A percentile compares a stretch with the other conserved stretches of the same genome.
Evolutionary conservation across 2,113 vertebrate genomes (phyloP).

Genomic region (Bambusicola thoracicus): DNA sequence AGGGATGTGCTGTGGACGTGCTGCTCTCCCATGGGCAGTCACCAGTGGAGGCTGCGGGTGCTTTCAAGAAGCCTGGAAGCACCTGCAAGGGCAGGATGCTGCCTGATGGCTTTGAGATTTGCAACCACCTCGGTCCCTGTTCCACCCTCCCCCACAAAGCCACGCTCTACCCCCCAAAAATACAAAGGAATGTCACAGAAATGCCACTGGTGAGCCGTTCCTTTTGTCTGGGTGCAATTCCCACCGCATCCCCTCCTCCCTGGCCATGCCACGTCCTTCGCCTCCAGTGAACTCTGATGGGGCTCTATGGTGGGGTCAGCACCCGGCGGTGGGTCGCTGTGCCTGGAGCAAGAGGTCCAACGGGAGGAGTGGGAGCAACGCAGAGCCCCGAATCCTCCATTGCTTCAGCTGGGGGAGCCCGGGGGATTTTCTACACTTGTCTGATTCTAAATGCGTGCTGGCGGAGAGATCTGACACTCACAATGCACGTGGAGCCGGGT

Average conservation of each 20-base stretch:
- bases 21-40: not conserved
- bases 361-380: not conserved
- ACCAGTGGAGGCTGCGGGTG: rapidly evolving
- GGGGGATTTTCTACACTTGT: slow-evolving; percentile 77
- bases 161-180: not conserved
- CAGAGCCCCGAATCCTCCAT: not conserved
- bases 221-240: not conserved
- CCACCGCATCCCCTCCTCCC: not conserved
- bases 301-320: slow-evolving; percentile 20
- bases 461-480: slow-evolving; percentile 48
- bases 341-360: not conserved
- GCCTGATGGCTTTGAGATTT: rapidly evolving
- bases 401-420: slow-evolving; percentile 52
- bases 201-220: not conserved
- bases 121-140: rapidly evolving
- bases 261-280: not conserved
- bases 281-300: not conserved
- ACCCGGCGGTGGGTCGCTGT: not conserved
- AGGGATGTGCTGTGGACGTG: rapidly evolving
- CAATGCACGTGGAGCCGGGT: slow-evolving; percentile 9
- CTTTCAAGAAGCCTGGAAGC: not conserved
- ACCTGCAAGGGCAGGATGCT: not conserved
- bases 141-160: not conserved
- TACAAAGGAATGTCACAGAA: not conserved
- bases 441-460: slow-evolving; percentile 69